Evolutionary conservation across 1,140 invertebrate species (phyloP).

Genomic region (Grapholita molesta): DNA sequence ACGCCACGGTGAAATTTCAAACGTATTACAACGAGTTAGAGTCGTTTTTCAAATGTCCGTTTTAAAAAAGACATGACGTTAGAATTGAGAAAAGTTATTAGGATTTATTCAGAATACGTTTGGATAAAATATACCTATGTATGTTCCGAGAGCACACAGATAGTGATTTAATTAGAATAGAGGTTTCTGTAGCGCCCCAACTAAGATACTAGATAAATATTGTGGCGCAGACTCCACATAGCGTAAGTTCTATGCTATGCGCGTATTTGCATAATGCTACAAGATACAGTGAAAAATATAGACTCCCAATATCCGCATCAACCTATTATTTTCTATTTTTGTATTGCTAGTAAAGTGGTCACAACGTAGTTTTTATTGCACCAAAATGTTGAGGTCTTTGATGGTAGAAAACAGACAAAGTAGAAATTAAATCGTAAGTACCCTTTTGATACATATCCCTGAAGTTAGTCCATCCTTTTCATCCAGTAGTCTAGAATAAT

Average conservation of each 20-base stretch:
- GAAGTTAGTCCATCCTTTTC: too few species aligned
- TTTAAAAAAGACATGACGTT: constrained; percentile 27
- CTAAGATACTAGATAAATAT: background rate
- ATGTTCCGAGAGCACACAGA: background rate
- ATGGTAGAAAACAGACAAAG: too few species aligned
- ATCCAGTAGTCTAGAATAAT: too few species aligned
- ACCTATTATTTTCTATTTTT: background rate
- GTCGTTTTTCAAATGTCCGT: constrained; percentile 28
- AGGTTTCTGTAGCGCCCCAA: background rate
- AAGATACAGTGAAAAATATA: background rate
- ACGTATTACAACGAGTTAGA: constrained; percentile 25
- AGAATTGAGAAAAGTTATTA: constrained; percentile 40
- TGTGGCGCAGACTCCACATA: background rate
- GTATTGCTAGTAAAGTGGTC: too few species aligned
- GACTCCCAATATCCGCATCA: too few species aligned
- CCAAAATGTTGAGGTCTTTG: too few species aligned
- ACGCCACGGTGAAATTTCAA: constrained; percentile 24
- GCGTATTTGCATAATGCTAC: background rate
- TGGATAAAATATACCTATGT: constrained; percentile 7
- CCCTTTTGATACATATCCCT: too few species aligned
- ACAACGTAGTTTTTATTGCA: too few species aligned
- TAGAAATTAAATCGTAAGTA: too few species aligned
- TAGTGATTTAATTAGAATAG: background rate
- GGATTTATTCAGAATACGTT: constrained; percentile 49
- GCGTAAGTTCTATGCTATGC: background rate